phyloP scores from a whole-genome alignment of 1,140 invertebrate species.

The Diprion similis region DNA sequence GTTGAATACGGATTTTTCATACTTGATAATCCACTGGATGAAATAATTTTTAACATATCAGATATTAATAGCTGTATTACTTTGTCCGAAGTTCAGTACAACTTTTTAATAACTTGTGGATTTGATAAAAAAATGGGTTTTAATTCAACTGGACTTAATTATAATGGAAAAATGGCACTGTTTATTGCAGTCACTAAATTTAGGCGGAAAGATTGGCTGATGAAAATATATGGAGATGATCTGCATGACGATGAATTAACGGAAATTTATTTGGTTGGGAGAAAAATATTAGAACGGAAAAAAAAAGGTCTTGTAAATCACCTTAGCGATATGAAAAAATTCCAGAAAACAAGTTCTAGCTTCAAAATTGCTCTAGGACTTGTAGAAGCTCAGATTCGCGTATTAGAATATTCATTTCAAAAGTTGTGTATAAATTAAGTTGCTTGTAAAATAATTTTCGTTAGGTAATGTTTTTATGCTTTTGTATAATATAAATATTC shows the following conservation, averaged over 20 bases:
- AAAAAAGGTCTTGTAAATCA: constrained; percentile 30
- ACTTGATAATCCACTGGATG: constrained; percentile 67
- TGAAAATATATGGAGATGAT: constrained; percentile 46
- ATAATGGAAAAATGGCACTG: constrained; percentile 55
- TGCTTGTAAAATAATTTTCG: constrained; percentile 8
- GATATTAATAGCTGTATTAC: constrained; percentile 55
- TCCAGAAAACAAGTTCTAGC: constrained; percentile 33
- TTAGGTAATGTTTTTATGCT: constrained; percentile 20
- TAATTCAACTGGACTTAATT: constrained; percentile 64
- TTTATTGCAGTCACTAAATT: constrained; percentile 46
- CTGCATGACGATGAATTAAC: constrained; percentile 41
- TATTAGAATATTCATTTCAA: constrained; percentile 35
- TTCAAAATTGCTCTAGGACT: constrained; percentile 46
- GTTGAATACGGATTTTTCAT: constrained; percentile 80
- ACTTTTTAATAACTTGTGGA: constrained; percentile 61
- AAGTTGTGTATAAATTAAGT: constrained; percentile 10
- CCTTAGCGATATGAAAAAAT: constrained; percentile 39
- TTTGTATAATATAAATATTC: too few relatives aligned
- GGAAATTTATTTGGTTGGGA: constrained; percentile 31
- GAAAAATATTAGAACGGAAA: constrained; percentile 42
- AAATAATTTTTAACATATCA: constrained; percentile 60
- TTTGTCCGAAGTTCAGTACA: constrained; percentile 49
- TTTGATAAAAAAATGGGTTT: constrained; percentile 63
- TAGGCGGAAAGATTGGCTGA: constrained; percentile 40
- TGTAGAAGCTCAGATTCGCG: constrained; percentile 45